Conservation (phyloP, 2,797 vertebrate genomes). For the Tragopan temminckii region DNA sequence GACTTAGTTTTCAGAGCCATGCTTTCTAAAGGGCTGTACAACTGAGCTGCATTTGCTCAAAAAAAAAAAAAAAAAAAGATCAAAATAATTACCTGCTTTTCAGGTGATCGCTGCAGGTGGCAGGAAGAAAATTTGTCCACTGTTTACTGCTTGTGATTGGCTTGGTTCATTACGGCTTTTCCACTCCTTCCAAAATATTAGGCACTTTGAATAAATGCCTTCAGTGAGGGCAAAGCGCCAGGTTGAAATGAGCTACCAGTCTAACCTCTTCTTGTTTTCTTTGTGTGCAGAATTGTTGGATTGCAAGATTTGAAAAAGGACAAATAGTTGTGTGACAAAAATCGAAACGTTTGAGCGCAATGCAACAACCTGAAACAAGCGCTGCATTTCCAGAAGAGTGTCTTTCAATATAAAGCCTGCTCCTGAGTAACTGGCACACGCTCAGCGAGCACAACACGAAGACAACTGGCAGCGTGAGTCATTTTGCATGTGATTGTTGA, state of each 20-base stretch:
- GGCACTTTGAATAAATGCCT: not conserved
- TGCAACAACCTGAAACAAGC: constrained; percentile 3
- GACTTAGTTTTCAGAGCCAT: not conserved
- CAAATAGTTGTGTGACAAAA: not conserved
- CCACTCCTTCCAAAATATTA: not conserved
- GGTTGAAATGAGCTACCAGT: rapidly evolving
- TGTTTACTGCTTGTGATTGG: not conserved
- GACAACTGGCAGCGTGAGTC: constrained; percentile 68
- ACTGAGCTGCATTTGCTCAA: rapidly evolving
- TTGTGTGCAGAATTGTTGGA: not conserved
- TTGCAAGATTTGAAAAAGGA: not conserved
- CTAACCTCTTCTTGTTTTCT: not conserved
- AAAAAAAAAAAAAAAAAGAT: not conserved
- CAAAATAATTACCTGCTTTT: not conserved
- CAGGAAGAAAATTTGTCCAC: not conserved
- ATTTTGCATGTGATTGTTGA: constrained; percentile 60
- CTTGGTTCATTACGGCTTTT: not conserved
- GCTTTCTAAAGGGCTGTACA: not conserved
- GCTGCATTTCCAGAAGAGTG: not conserved
- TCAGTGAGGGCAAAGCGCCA: not conserved
- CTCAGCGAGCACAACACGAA: constrained; percentile 44
- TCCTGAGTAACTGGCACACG: constrained; percentile 70
- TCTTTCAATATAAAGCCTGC: constrained; percentile 31
- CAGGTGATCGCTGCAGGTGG: not conserved
- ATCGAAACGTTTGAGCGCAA: not conserved